phyloP scores from a whole-genome alignment of 2,888 invertebrate genomes.

The Thyatira batis region DNA sequence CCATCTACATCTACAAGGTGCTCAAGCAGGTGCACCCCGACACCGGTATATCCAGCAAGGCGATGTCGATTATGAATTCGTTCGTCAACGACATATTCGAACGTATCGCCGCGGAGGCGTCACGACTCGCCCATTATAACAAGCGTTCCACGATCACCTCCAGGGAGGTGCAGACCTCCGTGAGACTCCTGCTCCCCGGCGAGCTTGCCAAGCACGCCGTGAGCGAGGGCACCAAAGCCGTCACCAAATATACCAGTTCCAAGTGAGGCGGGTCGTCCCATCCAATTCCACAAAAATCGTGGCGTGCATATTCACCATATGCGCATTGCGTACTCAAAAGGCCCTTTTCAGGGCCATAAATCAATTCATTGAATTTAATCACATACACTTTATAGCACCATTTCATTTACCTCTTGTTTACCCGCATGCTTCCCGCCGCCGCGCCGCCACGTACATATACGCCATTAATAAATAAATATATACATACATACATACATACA shows the following conservation, averaged over 20 bases:
- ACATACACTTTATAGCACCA: too few species aligned
- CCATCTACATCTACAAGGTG: conserved; percentile 85
- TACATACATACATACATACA: too few species aligned
- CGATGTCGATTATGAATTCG: conserved; percentile 87
- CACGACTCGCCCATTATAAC: conserved; percentile 84
- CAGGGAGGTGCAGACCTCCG: conserved; percentile 87
- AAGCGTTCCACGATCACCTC: conserved; percentile 85
- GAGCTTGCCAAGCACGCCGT: conserved; percentile 88
- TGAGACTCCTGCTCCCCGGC: conserved; percentile 85
- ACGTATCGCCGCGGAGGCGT: conserved; percentile 85
- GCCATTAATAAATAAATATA: too few species aligned
- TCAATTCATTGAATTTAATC: too few species aligned
- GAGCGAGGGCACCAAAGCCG: conserved; percentile 85
- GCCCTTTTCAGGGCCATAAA: too few species aligned
- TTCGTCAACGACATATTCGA: conserved; percentile 89
- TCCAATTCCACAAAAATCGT: not conserved
- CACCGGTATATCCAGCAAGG: conserved; percentile 76
- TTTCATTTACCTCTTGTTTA: too few species aligned
- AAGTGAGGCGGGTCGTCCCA: conserved; percentile 38
- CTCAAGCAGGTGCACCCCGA: conserved; percentile 86
- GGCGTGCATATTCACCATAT: too few species aligned
- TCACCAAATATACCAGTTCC: conserved; percentile 81
- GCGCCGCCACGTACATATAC: too few species aligned
- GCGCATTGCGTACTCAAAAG: too few species aligned
- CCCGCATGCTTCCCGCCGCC: too few species aligned